Base-by-base conservation (phyloP, 2,113 vertebrate genomes). In the Lampris incognitus region DNA sequence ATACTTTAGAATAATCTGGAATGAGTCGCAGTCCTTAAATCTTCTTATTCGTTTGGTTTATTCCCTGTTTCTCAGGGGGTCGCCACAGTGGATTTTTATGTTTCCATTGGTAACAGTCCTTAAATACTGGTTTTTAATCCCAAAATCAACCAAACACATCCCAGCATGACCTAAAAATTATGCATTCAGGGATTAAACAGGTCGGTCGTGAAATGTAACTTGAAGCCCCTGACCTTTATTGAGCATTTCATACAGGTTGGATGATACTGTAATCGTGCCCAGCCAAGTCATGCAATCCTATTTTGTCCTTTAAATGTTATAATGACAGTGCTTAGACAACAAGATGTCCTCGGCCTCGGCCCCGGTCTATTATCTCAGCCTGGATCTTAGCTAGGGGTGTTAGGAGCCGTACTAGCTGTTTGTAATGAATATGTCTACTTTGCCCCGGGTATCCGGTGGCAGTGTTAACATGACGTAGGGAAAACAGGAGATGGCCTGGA, bases 231-330 rank as follows among this genome's bases (percentile, higher is more conserved):
- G 68, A 40, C 48, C 42, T 72, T 76, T 66, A 66, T 77, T 63
- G 76, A 68, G 24, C 74, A 13, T 59, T 11, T 46, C 42, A 40
- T 48, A 3, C 42, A 51, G 48, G 64, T 72, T 79, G 72, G 63
- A 84, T 38, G 68, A 74, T 83, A 81, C 65, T 78, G 62, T 89
- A 91, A 91, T 83, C 73, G 70, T 83, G 74, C 80, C 88, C 80
- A 66, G 66, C 79, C 46, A 57, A 85, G 85, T 49, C 86, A 89
- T 69, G 83, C 77, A 38, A 90, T 79, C 77, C 87, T 89, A n/a
- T 85, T 90, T 94, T 92, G 95, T 94, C 78, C 78, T 94, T 94
- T 93, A 93, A 94, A 93, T 89, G 73, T 90, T 92, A 90, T 90
- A 94, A 94, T 92, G 91, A 76, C 67, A 85, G 78, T 85, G 89